phyloP scores from a whole-genome alignment of 1,140 invertebrate species.

The Cydia splendana region DNA sequence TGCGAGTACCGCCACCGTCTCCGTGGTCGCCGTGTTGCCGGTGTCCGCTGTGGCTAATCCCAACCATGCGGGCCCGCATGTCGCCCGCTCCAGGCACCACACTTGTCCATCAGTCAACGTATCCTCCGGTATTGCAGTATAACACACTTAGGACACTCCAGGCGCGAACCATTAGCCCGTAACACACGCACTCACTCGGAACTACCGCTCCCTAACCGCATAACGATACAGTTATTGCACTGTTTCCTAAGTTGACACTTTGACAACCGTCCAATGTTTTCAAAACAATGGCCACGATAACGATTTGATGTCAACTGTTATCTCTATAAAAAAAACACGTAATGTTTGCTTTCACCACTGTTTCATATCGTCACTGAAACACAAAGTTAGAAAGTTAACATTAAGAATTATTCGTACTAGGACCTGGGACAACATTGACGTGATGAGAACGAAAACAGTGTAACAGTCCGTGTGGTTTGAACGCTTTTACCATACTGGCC shows the following conservation, averaged over 20 bases:
- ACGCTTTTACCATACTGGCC: slow-evolving; percentile 68
- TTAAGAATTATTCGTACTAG: slow-evolving; percentile 55
- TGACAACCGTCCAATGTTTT: slow-evolving; percentile 63
- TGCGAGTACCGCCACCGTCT: slow-evolving; percentile 60
- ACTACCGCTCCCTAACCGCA: slow-evolving; percentile 60
- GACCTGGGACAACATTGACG: slow-evolving; percentile 43
- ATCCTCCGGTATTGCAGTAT: slow-evolving; percentile 50
- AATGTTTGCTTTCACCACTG: slow-evolving; percentile 11
- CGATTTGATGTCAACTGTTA: slow-evolving; percentile 36
- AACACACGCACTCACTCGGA: slow-evolving; percentile 64
- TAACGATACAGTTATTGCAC: slow-evolving; percentile 56
- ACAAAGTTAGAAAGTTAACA: slow-evolving; percentile 40
- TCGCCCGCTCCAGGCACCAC: slow-evolving; percentile 53
- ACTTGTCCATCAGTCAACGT: slow-evolving; percentile 69
- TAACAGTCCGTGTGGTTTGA: slow-evolving; percentile 53
- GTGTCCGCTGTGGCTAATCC: slow-evolving; percentile 58
- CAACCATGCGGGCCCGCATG: slow-evolving; percentile 66
- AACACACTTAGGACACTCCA: slow-evolving; percentile 60
- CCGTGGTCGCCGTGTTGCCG: slow-evolving; percentile 68
- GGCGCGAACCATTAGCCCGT: slow-evolving; percentile 62
- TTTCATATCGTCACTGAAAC: neutral
- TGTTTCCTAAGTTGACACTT: slow-evolving; percentile 54
- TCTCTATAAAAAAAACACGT: neutral
- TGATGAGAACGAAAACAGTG: slow-evolving; percentile 36
- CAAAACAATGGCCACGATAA: slow-evolving; percentile 55